phyloP scores from a whole-genome alignment of 2,888 invertebrate species.

The Atrina japonica region DNA sequence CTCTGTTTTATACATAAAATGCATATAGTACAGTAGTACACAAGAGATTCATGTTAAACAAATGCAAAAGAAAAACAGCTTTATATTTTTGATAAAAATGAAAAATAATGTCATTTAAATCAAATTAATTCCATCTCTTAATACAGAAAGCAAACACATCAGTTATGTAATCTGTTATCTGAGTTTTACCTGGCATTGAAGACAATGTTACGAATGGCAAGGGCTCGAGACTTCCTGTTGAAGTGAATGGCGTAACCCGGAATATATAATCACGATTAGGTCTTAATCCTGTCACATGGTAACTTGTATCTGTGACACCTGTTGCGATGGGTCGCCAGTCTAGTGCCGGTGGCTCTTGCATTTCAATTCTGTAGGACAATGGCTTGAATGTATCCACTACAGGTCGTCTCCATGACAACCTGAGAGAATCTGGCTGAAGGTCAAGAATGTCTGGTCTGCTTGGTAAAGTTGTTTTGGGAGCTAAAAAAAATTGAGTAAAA shows the following conservation, averaged over 20 bases:
- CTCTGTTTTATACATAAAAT: too few species aligned
- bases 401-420: constrained; percentile 72
- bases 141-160: too few species aligned
- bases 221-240: constrained; percentile 97
- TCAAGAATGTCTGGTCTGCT: constrained; percentile 58
- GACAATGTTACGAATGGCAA: constrained; percentile 84
- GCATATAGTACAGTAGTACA: too few species aligned
- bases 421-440: constrained; percentile 61
- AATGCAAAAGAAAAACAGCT: too few species aligned
- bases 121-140: too few species aligned
- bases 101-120: too few species aligned
- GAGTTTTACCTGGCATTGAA: constrained; percentile 65
- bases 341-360: constrained; percentile 65
- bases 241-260: constrained; percentile 96
- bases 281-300: constrained; percentile 65
- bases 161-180: not conserved
- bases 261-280: constrained; percentile 92
- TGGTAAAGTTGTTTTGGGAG: constrained; percentile 50
- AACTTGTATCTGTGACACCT: constrained; percentile 65
- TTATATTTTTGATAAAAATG: too few species aligned
- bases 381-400: constrained; percentile 56
- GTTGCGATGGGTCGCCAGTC: constrained; percentile 83
- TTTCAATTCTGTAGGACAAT: constrained; percentile 70
- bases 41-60: too few species aligned
- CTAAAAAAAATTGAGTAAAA: too few species aligned